Percentiles rank a stretch among this genome's conserved stretches.
phyloP scores from a whole-genome alignment of 1,140 invertebrate genomes.

The Drosophila funebris region DNA sequence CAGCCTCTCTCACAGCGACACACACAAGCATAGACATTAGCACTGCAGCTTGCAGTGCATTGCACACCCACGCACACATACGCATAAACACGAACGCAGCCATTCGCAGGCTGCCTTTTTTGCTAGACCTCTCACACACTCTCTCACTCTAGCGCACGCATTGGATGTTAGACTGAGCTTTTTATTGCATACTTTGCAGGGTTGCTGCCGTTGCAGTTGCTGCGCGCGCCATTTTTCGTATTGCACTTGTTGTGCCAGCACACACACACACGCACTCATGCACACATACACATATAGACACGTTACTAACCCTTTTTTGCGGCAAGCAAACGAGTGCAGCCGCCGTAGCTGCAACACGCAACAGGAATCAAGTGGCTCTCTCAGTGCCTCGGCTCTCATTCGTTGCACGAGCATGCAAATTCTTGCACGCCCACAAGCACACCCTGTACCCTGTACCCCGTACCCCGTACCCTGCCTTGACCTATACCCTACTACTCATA shows the following conservation, averaged over 20 bases:
- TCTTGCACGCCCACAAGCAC: slow-evolving; percentile 23
- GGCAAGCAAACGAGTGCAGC: slow-evolving; percentile 8
- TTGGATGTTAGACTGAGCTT: background rate
- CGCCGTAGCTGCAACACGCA: background rate
- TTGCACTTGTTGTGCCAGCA: slow-evolving; percentile 42
- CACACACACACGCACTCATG: background rate
- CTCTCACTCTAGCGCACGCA: slow-evolving; percentile 12
- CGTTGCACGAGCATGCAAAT: slow-evolving; percentile 27
- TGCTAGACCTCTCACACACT: slow-evolving; percentile 4
- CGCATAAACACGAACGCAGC: slow-evolving; percentile 3
- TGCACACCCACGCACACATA: slow-evolving; percentile 2
- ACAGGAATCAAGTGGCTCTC: background rate
- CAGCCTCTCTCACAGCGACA: background rate
- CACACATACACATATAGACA: background rate
- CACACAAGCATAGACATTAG: background rate
- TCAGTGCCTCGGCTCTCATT: slow-evolving; percentile 5
- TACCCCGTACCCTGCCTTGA: no score
- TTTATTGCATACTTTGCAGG: slow-evolving; percentile 51
- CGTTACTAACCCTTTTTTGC: slow-evolving; percentile 17
- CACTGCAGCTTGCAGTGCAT: slow-evolving; percentile 2
- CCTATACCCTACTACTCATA: no score
- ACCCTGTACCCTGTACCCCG: no score
- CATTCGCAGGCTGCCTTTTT: slow-evolving; percentile 18
- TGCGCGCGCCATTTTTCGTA: slow-evolving; percentile 44
- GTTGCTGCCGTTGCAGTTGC: slow-evolving; percentile 34